Evolutionary conservation across 1,140 invertebrate species (phyloP), one percentile per base, ranked within the genome.

Genomic region (Leptopilina clavipes): DNA sequence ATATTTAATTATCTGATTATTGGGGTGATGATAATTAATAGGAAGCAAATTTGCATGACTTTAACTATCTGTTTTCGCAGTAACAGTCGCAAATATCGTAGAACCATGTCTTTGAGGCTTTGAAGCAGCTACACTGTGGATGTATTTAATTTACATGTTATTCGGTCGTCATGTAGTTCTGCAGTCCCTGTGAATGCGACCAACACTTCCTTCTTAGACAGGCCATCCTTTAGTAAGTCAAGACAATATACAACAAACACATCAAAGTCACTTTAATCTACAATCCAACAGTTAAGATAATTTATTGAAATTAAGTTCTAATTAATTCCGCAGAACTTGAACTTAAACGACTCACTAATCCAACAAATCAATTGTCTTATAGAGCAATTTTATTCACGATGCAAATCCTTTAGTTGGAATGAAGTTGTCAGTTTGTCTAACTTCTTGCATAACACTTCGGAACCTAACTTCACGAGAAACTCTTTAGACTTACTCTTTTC

Each of bases 141-240:
- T 77, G 74, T 83, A 82, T 84, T 83, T 75, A 83, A 84, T 86
- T 83, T 84, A 80, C 83, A 86, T 86, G 81, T 84, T 83, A 86
- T 83, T 82, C 71, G 78, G 76, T 72, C 48, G 59, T 59, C 77
- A 76, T 81, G 73, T 82, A 82, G 72, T 79, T 82, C 77, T 73
- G 54, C 73, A 74, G 75, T 76, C 75, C 73, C 75, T 73, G 78
- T 80, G 76, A 80, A 74, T 74, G 45, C 71, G 75, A 77, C 78
- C 75, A 80, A 73, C 31, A 76, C 56, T 77, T 80, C 78, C 78
- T 79, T 77, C 78, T 71, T 71, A 75, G 76, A 77, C 75, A 80
- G 76, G 73, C 75, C 73, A 80, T 71, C 78, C 78, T 77, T 80
- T 65, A 65, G 71, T 71, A 76, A 75, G 74, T 73, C 75, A 73